phyloP scores from a whole-genome alignment of 2,888 invertebrate species.

The Drosophila imparisetae region DNA sequence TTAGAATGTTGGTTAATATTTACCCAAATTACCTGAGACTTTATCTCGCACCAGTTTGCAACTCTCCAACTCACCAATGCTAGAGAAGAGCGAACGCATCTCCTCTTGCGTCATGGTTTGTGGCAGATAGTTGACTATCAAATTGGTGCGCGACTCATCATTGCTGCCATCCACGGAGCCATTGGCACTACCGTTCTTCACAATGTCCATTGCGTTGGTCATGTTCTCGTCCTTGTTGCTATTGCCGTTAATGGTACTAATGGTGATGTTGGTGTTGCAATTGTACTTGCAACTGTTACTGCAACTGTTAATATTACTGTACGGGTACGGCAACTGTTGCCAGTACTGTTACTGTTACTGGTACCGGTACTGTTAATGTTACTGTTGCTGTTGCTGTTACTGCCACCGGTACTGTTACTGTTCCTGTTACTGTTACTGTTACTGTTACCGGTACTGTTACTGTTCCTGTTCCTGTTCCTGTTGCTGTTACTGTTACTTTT shows the following conservation, averaged over 20 bases:
- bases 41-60: slow-evolving; percentile 99
- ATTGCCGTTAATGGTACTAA: slow-evolving; percentile 21
- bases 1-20: slow-evolving; percentile 75
- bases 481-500: slow-evolving; percentile 13
- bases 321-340: background rate
- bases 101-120: slow-evolving; percentile 98
- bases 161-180: slow-evolving; percentile 88
- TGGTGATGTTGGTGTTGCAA: slow-evolving; percentile 19
- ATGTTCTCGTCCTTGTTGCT: slow-evolving; percentile 69
- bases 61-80: slow-evolving; percentile 98
- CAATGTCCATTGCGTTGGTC: slow-evolving; percentile 87
- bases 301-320: background rate
- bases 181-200: slow-evolving; percentile 90
- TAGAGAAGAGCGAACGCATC: slow-evolving; percentile 96
- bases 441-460: slow-evolving; percentile 2
- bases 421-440: slow-evolving; percentile 19
- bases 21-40: slow-evolving; percentile 91
- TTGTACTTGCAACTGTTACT: slow-evolving; percentile 21
- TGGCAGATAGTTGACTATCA: slow-evolving; percentile 97
- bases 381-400: slow-evolving; percentile 1
- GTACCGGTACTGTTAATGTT: background rate
- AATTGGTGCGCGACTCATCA: slow-evolving; percentile 97
- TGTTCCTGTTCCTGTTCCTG: slow-evolving; percentile 12
- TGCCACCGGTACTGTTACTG: slow-evolving; percentile 6
- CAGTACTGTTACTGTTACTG: slow-evolving; percentile 19